Evolutionary conservation across 92 coral and sea anemone genomes (phyloP).

Genomic region (Paramuricea clavata): DNA sequence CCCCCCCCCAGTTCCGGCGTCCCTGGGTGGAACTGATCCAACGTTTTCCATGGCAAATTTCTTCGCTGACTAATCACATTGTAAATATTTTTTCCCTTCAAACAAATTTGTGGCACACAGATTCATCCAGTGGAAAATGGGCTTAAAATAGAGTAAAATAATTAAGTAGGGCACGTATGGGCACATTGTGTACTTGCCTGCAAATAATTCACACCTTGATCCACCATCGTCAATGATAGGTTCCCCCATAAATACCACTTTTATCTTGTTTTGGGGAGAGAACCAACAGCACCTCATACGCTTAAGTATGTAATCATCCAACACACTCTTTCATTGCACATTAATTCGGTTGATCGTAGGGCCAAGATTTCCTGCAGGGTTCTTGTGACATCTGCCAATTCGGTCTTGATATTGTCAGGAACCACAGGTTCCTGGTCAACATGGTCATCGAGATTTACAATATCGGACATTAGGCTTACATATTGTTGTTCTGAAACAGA

Average conservation of each 20-base stretch:
- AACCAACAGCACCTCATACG: neutral
- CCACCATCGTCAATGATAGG: neutral
- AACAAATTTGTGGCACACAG: no score
- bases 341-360: neutral
- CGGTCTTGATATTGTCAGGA: neutral
- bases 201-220: neutral
- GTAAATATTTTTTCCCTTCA: no score
- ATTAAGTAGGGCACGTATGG: no score
- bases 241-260: neutral
- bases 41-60: no score
- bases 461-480: neutral
- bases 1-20: no score
- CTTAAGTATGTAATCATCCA: neutral
- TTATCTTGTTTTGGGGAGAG: neutral
- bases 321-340: neutral
- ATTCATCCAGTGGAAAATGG: no score
- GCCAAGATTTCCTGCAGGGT: neutral
- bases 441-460: neutral
- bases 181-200: no score
- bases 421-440: neutral
- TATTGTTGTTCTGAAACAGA: slow-evolving; percentile 42
- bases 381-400: neutral
- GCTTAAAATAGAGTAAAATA: no score
- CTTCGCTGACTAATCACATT: no score
- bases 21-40: no score